Evolutionary conservation across 2,797 vertebrate species (phyloP), one percentile per base, ranked within the genome.

Genomic region (Syngnathus rostellatus): DNA sequence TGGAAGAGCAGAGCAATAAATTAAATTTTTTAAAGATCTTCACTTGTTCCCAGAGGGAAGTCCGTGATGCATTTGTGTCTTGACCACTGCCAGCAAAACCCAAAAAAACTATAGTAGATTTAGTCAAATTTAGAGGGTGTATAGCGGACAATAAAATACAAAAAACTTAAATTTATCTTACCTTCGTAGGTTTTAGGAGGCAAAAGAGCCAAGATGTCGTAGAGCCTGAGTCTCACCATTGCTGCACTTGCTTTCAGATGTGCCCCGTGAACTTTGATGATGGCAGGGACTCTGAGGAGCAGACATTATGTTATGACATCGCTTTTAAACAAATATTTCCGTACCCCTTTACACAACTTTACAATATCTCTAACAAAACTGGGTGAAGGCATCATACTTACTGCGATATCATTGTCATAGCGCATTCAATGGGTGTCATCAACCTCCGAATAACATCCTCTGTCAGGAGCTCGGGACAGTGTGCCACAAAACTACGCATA

Each of bases 401-500:
- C 97, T 99, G 97, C 0, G 97, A 96, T 94, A 99, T 97, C 97
- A 99, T 98, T 65, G 96, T 98, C 97, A 99, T 99, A 77, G 97
- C 96, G 83, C 97, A 99, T 86, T 99, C 97, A 57, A 99, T 96
- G 62, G 97, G 97, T 2, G 94, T 98, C 97, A 99, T 98, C 82
- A 99, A 82, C 70, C 98, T 93, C 41, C 96, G 94, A 87, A 99
- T 98, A 72, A 98, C 95, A 58, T 99, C 97, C 75, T 99, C 97
- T 0, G 97, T 99, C 41, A 99, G 93, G 59, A 99, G 93, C 78
- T 99, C 97, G 2, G 95, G 94, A 80, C 97, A 99, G 81, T 99
- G 97, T 62, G 97, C 97, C 86, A 99, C 97, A 72, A 99, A 99
- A 84, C 97, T 98, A 25, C 97, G 93, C 97, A 99, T 99, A 59